phyloP scores from a whole-genome alignment of 2,113 vertebrate genomes.

The Anarhynchus alexandrinus region DNA sequence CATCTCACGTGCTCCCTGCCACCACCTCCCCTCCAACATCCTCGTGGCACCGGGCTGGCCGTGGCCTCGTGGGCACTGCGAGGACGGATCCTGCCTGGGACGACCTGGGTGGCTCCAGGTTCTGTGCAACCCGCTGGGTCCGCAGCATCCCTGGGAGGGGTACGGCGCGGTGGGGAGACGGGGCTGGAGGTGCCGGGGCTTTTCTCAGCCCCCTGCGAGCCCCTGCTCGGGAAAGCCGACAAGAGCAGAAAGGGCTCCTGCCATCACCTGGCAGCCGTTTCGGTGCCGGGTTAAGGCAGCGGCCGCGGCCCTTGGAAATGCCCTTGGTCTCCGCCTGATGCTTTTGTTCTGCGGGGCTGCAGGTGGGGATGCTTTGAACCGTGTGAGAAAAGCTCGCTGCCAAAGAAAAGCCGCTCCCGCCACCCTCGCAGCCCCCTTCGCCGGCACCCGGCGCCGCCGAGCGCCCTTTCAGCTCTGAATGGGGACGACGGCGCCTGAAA shows the following conservation, averaged over 20 bases:
- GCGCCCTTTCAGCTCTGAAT: constrained; percentile 18
- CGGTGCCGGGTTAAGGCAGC: neutral
- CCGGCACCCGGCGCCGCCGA: neutral
- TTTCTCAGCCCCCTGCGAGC: neutral
- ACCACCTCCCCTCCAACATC: accelerated
- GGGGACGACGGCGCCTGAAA: neutral
- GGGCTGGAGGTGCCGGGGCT: neutral
- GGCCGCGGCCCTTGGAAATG: neutral
- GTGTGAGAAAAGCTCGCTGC: neutral
- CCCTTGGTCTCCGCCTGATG: neutral
- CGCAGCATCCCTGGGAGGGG: neutral
- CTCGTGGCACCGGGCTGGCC: accelerated
- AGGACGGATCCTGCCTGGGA: neutral
- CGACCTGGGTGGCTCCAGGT: neutral
- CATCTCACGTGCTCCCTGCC: accelerated
- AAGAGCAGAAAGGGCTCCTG: neutral
- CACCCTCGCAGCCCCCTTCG: neutral
- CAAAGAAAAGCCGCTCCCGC: neutral
- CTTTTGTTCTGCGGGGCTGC: neutral
- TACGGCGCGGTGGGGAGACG: accelerated
- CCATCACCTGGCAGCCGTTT: neutral
- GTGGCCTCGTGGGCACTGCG: accelerated
- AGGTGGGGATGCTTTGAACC: constrained; percentile 25
- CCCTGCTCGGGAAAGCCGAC: neutral
- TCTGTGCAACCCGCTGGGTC: no score